Evolutionary conservation across 2,888 invertebrate genomes (phyloP).

Genomic region (Xylota segnis): DNA sequence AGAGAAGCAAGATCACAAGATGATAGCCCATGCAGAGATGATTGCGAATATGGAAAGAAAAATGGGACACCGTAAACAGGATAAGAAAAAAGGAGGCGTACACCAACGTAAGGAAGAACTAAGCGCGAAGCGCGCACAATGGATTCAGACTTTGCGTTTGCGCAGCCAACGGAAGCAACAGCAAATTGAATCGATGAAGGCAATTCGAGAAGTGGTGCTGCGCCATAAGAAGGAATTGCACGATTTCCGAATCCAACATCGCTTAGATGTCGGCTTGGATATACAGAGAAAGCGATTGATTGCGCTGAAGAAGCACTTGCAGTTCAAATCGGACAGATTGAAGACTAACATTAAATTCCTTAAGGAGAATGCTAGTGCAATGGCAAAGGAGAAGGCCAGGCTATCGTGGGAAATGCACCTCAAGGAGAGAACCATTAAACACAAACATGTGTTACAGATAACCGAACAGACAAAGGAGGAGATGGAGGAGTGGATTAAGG

Average conservation of each 20-base stretch:
- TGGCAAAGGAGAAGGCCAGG: constrained; percentile 78
- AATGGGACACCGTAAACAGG: background rate
- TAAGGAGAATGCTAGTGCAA: constrained; percentile 44
- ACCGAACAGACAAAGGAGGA: constrained; percentile 70
- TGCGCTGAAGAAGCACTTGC: constrained; percentile 81
- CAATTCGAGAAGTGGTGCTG: constrained; percentile 77
- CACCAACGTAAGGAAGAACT: constrained; percentile 78
- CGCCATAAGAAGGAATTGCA: constrained; percentile 80
- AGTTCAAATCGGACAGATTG: constrained; percentile 81
- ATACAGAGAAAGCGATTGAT: constrained; percentile 81
- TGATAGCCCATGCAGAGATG: constrained; percentile 82
- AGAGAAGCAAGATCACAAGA: constrained; percentile 80
- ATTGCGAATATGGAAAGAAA: constrained; percentile 80
- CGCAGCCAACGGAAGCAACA: constrained; percentile 78
- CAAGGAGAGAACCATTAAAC: constrained; percentile 80
- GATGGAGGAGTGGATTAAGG: constrained; percentile 79
- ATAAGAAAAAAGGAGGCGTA: constrained; percentile 70
- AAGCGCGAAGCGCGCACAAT: constrained; percentile 72
- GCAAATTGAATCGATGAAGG: constrained; percentile 78
- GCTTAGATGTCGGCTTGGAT: constrained; percentile 79
- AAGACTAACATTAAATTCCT: constrained; percentile 79
- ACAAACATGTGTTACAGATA: constrained; percentile 78
- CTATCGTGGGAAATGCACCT: constrained; percentile 81
- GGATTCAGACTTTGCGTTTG: constrained; percentile 76
- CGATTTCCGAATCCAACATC: constrained; percentile 79